phyloP scores from a whole-genome alignment of 2,888 invertebrate species.

The Epinotia demarniana region DNA sequence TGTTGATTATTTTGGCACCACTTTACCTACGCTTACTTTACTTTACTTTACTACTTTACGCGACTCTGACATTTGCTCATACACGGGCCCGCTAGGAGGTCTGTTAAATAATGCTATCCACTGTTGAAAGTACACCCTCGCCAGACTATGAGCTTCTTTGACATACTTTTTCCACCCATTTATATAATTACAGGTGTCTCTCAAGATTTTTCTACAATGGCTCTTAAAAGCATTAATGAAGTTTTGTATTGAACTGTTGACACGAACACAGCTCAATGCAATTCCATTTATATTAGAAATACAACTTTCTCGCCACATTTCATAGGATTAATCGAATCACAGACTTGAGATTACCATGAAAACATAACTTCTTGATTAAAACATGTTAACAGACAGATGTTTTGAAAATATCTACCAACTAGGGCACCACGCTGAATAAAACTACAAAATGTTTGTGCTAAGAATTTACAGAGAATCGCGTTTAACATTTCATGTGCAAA shows the following conservation, averaged over 20 bases:
- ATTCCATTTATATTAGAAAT: neutral
- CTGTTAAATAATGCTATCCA: no score
- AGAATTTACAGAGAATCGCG: slow-evolving; percentile 4
- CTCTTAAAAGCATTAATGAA: slow-evolving; percentile 24
- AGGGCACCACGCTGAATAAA: neutral
- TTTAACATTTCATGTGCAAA: slow-evolving; percentile 30
- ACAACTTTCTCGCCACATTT: slow-evolving; percentile 17
- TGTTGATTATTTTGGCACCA: no score
- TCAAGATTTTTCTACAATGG: slow-evolving; percentile 5
- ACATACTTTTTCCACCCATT: no score
- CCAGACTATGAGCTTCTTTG: no score
- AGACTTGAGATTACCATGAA: neutral
- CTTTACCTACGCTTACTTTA: no score
- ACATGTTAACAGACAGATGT: neutral
- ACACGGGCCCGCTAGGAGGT: no score
- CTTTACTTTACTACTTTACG: no score
- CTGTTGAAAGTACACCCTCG: no score
- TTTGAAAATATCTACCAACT: neutral
- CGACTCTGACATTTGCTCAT: no score
- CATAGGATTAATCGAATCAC: slow-evolving; percentile 19
- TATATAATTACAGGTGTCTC: neutral
- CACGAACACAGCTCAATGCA: slow-evolving; percentile 13
- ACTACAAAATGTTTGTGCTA: slow-evolving; percentile 19
- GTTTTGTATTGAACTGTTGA: slow-evolving; percentile 16
- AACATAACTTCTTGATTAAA: neutral